phyloP scores from a whole-genome alignment of 1,140 invertebrate species.

The Musca vetustissima region DNA sequence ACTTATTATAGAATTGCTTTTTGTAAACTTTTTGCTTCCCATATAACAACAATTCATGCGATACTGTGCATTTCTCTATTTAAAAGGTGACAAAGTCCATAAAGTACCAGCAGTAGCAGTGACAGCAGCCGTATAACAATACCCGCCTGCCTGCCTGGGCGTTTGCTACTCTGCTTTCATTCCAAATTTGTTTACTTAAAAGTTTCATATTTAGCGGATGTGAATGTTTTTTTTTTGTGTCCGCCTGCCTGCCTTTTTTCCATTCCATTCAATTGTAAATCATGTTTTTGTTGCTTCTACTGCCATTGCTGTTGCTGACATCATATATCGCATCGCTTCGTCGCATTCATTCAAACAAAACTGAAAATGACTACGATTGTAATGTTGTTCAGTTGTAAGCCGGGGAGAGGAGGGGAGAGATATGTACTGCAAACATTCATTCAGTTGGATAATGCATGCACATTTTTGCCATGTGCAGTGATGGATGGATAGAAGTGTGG shows the following conservation, averaged over 20 bases:
- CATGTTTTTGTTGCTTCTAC: constrained; percentile 13
- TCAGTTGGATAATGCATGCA: too few species aligned
- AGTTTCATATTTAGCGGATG: constrained; percentile 22
- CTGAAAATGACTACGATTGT: neutral
- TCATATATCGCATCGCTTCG: constrained; percentile 14
- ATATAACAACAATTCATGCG: neutral
- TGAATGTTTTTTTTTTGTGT: constrained; percentile 16
- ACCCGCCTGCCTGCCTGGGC: neutral
- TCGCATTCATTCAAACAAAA: constrained; percentile 19
- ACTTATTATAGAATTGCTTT: too few species aligned
- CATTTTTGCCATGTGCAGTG: too few species aligned
- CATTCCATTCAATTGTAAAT: constrained; percentile 17
- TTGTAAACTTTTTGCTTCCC: too few species aligned
- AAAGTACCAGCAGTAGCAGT: neutral
- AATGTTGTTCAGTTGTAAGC: too few species aligned
- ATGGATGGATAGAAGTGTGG: too few species aligned
- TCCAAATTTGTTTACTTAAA: constrained; percentile 21
- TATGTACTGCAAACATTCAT: too few species aligned
- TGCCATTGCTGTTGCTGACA: constrained; percentile 15
- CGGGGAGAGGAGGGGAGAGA: too few species aligned
- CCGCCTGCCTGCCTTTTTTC: neutral
- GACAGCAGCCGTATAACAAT: neutral
- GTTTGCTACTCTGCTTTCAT: neutral
- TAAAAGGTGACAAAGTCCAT: constrained; percentile 16
- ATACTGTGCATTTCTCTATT: neutral